Evolutionary conservation across 2,113 vertebrate species (phyloP), one percentile per base, ranked within the genome.

Genomic region (Australoheros scitulus): DNA sequence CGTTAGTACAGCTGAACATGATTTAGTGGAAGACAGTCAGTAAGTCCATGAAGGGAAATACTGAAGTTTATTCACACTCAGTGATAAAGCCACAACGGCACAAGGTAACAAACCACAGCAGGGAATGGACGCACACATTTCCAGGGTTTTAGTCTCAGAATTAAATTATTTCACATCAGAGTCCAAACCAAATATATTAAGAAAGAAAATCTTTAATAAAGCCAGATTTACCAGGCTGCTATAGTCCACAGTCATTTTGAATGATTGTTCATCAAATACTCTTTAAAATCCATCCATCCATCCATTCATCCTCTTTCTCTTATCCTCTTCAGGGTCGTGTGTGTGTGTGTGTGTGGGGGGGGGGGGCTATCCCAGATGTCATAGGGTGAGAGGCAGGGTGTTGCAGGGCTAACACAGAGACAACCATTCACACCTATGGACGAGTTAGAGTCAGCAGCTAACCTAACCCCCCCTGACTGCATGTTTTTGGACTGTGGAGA

Each of bases 1-100:
- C 83, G 79, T 88, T 84, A 93, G 93, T 92, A 91, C 89, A 90
- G 91, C 93, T 86, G 91, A 95, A 94, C 79, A 87, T 93, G 91
- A 93, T 94, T 94, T 91, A 93, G 90, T 92, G 87, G 81, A 93
- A 93, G 89, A 77, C 87, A 93, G 91, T 92, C 90, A 87, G 91
- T 90, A 79, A 87, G 80, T 80, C 77, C 81, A 56, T 52, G 79
- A 84, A 89, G 90, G 83, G 87, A 94, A 92, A 88, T 82, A 84
- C 63, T 89, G 47, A 91, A 80, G 84, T 90, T 81, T 86, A 91
- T 88, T 83, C 20, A 86, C 82, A 78, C 84, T 89, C 84, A 84
- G 41, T 65, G 55, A 86, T 74, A 79, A n/a, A 74, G 26, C 3
- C 41, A 29, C 7, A 63, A 14, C 34, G 22, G 36, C 15, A 11